Conservation (phyloP, 1,140 invertebrate genomes). For the Drosophila baimaii region DNA sequence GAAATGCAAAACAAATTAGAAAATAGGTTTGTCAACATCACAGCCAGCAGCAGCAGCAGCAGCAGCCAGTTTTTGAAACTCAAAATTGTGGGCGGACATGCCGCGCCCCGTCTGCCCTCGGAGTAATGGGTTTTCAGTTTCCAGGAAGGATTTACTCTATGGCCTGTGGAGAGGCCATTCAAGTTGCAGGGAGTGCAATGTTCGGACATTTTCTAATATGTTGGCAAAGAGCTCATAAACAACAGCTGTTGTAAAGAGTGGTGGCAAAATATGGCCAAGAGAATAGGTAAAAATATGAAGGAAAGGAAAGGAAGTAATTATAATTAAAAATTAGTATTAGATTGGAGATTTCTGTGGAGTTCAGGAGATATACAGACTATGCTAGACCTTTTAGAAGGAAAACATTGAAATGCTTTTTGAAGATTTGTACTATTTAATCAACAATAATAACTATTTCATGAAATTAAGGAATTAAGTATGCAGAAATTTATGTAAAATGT, state of each 20-base stretch:
- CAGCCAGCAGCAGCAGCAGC: background rate
- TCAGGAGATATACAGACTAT: background rate
- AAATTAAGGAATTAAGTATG: background rate
- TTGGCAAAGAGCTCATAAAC: background rate
- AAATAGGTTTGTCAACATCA: slow-evolving; percentile 71
- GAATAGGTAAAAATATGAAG: too few relatives aligned
- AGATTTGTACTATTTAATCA: background rate
- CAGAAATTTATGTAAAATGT: too few relatives aligned
- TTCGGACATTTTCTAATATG: background rate
- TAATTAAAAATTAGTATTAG: background rate
- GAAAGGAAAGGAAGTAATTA: background rate
- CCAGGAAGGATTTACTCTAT: slow-evolving; percentile 33
- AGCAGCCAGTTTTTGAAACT: slow-evolving; percentile 47
- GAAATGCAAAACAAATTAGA: slow-evolving; percentile 63
- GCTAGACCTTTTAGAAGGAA: background rate
- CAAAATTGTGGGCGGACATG: slow-evolving; percentile 57
- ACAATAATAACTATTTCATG: background rate
- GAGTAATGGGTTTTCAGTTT: slow-evolving; percentile 48
- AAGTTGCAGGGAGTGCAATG: slow-evolving; percentile 18
- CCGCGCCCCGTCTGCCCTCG: slow-evolving; percentile 39
- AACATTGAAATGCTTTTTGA: background rate
- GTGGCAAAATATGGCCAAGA: background rate
- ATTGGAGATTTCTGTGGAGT: fast-evolving
- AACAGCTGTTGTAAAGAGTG: background rate
- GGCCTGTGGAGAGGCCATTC: slow-evolving; percentile 11